Base-by-base conservation (phyloP, 2,113 vertebrate genomes). In the Opisthocomus hoazin region DNA sequence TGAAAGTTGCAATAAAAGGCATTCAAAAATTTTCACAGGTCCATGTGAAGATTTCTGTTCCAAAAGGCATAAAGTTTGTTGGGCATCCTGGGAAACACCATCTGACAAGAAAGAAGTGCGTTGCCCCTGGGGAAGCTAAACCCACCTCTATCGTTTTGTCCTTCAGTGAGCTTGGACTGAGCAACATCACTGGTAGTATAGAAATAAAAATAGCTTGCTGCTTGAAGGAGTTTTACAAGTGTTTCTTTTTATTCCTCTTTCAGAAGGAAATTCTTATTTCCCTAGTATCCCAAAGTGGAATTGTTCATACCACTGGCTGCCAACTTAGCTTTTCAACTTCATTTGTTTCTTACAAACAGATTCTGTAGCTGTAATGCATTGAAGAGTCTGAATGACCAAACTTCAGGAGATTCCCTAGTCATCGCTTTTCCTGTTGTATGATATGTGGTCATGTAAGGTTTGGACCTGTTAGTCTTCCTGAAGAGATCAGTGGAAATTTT, bases 51-150 rank as follows among this genome's bases (percentile, higher is more conserved):
- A 98, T 99, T 83, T 98, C 98, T 2, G 98, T 99, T 90, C 98
- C 99, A 57, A 99, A 98, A 97, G 98, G 99, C 60, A 98, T 99
- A 37, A 98, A 98, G 94, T 99, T 99, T 96, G 98, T 99, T 17
- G 98, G 99, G 48, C 99, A 99, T 84, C 98, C 98, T 32, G 99
- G 99, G 89, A 99, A 98, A 68, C 98, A 99, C 54, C 98, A 99
- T 69, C 97, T 99, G 87, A 99, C 98, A 78, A 98, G 99, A 76
- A 99, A 99, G 97, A 98, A 98, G 50, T 99, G 99, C 27, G 97
- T 99, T 64, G 98, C 98, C 70, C 97, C 99, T 0, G 98, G 98
- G 70, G 98, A 99, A 92, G 98, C 98, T 20, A 98, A 98, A n/a
- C 98, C 99, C 54, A 98, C 98, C 19, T 99, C 98, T 87, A 96